These are phyloP conservation scores for Sphyrna mokarran DNA, from an alignment of 2,113 vertebrate species.

Conservation along the genomic window DNA sequence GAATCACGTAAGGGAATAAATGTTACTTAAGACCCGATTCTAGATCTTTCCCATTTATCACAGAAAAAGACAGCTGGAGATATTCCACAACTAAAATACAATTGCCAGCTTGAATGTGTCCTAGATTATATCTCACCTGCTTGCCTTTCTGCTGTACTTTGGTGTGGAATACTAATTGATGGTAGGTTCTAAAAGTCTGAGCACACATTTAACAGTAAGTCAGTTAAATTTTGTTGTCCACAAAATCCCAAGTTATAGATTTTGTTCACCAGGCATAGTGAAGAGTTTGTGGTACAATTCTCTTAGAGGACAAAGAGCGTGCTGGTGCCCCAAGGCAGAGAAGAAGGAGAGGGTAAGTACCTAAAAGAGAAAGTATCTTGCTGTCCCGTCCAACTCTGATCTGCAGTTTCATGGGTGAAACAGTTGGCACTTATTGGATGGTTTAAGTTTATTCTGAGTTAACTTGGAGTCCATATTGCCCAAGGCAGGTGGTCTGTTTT, in stretches of 20 bases:
- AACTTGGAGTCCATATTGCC: constrained; percentile 53
- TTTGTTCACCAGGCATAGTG: too few relatives aligned
- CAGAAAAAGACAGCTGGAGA: background rate
- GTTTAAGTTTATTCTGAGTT: constrained; percentile 70
- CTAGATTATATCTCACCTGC: constrained; percentile 48
- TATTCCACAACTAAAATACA: background rate
- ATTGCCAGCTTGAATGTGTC: too few relatives aligned
- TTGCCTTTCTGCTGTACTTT: constrained; percentile 82
- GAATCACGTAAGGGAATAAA: background rate
- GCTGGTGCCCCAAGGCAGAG: too few relatives aligned
- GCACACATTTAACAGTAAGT: constrained; percentile 70
- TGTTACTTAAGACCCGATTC: too few relatives aligned
- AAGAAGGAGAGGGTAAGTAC: too few relatives aligned
- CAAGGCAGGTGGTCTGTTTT: background rate
- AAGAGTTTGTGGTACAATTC: too few relatives aligned
- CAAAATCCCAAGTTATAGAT: too few relatives aligned
- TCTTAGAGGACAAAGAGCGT: too few relatives aligned
- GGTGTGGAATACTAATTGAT: constrained; percentile 90
- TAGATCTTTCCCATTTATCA: background rate
- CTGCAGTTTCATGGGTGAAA: constrained; percentile 62
- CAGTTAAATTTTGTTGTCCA: constrained; percentile 40
- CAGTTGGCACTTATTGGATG: constrained; percentile 39
- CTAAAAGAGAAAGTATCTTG: too few relatives aligned
- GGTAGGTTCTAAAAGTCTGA: constrained; percentile 86
- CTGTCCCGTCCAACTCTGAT: too few relatives aligned